phyloP scores from a whole-genome alignment of 64 coral and sea anemone species.

The Stichodactyla mertensii region DNA sequence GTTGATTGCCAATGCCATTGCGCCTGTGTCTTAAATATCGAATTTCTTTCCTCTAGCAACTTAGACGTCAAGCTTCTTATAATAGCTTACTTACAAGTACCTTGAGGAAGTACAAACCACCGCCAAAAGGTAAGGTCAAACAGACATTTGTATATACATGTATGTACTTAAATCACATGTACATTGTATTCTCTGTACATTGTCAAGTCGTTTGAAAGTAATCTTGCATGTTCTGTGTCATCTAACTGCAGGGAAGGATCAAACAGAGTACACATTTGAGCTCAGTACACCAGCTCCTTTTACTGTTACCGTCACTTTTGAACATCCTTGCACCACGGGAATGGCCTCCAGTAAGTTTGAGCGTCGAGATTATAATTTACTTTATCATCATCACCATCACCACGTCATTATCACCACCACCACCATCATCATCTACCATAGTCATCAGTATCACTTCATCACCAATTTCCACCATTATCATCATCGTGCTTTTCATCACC shows the following conservation, averaged over 20 bases:
- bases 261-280: slow-evolving; percentile 70
- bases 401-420: neutral
- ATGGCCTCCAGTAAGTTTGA: slow-evolving; percentile 74
- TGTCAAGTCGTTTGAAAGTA: too few relatives aligned
- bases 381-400: neutral
- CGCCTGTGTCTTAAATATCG: neutral
- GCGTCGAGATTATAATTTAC: neutral
- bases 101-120: slow-evolving; percentile 60
- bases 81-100: slow-evolving; percentile 75
- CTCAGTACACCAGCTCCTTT: slow-evolving; percentile 64
- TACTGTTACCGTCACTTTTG: slow-evolving; percentile 79
- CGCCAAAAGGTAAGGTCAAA: slow-evolving; percentile 37
- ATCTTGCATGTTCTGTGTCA: neutral
- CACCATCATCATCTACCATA: neutral
- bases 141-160: neutral
- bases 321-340: slow-evolving; percentile 72
- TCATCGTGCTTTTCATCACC: too few relatives aligned
- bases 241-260: slow-evolving; percentile 16
- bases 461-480: neutral
- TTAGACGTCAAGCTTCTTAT: slow-evolving; percentile 72
- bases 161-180: too few relatives aligned
- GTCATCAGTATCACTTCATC: neutral
- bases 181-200: too few relatives aligned
- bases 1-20: too few relatives aligned
- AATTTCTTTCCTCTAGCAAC: slow-evolving; percentile 34